These are phyloP conservation scores for Amyelois transitella DNA, from an alignment of 1,140 invertebrate species.

Conservation along the genomic window DNA sequence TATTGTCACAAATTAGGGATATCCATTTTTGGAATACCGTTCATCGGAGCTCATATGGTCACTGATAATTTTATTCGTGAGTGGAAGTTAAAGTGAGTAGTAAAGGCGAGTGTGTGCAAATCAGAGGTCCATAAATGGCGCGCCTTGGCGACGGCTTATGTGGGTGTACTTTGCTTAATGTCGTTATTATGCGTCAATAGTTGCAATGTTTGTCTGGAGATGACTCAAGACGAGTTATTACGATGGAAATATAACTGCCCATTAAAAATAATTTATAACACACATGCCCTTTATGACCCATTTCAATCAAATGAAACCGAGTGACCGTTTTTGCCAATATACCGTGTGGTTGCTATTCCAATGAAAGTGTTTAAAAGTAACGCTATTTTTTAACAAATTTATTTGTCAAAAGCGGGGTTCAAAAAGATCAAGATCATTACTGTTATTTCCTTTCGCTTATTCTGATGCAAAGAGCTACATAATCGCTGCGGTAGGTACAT, in stretches of 20 bases:
- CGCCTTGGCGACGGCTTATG: constrained; percentile 22
- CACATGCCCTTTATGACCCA: no score
- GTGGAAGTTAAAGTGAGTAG: constrained; percentile 15
- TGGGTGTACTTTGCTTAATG: constrained; percentile 22
- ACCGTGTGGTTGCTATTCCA: no score
- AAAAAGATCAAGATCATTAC: no score
- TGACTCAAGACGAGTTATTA: neutral
- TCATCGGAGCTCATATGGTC: constrained; percentile 8
- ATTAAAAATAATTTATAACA: no score
- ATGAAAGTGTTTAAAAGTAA: no score
- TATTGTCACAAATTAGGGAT: constrained; percentile 11
- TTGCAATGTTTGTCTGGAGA: constrained; percentile 21
- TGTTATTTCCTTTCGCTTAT: no score
- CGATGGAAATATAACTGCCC: neutral
- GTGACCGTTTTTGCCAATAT: no score
- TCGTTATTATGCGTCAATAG: constrained; percentile 29
- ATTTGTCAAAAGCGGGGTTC: no score
- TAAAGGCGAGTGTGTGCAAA: neutral
- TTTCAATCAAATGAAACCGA: no score
- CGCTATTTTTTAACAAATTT: no score
- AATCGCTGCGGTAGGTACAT: no score
- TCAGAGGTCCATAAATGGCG: constrained; percentile 38
- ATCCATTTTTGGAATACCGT: constrained; percentile 13
- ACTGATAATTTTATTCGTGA: constrained; percentile 40
- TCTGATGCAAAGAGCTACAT: no score